These are phyloP conservation scores for Hydrolagus colliei DNA, from an alignment of 2,797 vertebrate genomes.

Conservation along the genomic window DNA sequence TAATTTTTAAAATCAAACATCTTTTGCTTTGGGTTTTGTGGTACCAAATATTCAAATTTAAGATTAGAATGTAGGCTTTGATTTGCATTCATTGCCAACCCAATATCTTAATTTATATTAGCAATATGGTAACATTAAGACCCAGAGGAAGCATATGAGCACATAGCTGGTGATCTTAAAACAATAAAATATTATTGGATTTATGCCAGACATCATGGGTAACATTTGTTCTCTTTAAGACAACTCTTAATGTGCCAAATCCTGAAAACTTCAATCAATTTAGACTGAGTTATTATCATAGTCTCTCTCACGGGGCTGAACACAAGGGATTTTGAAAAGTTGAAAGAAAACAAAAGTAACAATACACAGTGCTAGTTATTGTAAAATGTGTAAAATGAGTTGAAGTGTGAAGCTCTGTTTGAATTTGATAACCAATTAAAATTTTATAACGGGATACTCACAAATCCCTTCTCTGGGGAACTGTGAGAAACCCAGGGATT, in stretches of 20 bases:
- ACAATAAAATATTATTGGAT: slow-evolving; percentile 21
- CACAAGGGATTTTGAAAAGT: not conserved
- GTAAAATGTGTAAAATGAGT: not conserved
- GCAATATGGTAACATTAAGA: not conserved
- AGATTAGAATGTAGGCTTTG: not conserved
- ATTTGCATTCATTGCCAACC: not conserved
- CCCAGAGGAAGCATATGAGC: not conserved
- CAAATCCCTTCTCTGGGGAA: not conserved
- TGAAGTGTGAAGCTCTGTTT: not conserved
- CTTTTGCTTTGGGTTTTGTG: not conserved
- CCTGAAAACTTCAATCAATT: not conserved
- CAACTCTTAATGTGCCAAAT: not conserved
- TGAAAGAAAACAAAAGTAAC: not conserved
- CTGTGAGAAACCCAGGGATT: not conserved
- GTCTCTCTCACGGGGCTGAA: not conserved
- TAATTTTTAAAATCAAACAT: not conserved
- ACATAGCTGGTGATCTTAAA: not conserved
- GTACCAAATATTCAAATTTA: not conserved
- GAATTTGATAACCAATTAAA: not conserved
- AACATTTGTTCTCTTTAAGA: slow-evolving; percentile 14
- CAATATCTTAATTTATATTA: not conserved
- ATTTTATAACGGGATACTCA: not conserved
- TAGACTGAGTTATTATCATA: not conserved
- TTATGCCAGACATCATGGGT: not conserved
- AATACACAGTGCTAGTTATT: not conserved